Percentiles rank a stretch among this genome's conserved stretches.
Conservation (phyloP, 2,888 invertebrate genomes). For the Ditylenchus weischeri region DNA sequence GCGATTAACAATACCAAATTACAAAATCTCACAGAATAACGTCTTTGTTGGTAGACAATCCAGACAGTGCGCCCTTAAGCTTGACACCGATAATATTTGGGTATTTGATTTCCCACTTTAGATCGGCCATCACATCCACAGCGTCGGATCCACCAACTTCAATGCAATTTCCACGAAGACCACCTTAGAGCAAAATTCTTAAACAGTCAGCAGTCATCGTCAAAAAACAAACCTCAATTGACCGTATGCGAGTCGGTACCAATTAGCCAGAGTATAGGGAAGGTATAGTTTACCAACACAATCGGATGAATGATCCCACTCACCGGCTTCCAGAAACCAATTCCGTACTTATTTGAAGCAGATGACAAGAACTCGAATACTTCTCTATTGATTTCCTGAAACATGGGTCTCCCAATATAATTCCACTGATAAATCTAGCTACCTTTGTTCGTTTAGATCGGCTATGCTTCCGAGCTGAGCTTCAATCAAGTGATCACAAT, state of each 20-base stretch:
- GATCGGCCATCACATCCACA: constrained; percentile 95
- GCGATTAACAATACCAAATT: too few relatives aligned
- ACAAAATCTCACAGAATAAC: constrained; percentile 43
- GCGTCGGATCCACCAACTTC: constrained; percentile 82
- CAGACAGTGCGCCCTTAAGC: constrained; percentile 84
- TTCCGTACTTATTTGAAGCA: constrained; percentile 96
- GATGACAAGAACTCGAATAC: constrained; percentile 90
- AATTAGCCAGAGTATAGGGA: constrained; percentile 94
- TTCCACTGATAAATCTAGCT: neutral
- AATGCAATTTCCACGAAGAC: constrained; percentile 92
- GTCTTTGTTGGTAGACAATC: constrained; percentile 95
- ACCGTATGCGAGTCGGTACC: constrained; percentile 98
- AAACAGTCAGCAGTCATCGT: too few relatives aligned
- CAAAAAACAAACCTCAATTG: constrained; percentile 70
- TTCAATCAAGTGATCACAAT: constrained; percentile 98
- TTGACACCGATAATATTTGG: constrained; percentile 89
- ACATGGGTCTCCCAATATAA: too few relatives aligned
- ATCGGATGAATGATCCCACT: constrained; percentile 67
- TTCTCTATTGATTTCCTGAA: constrained; percentile 75
- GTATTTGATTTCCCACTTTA: constrained; percentile 96
- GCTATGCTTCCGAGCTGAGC: constrained; percentile 83
- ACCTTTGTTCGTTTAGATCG: constrained; percentile 86
- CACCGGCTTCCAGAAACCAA: constrained; percentile 97
- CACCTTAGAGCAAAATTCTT: constrained; percentile 63
- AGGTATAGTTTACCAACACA: constrained; percentile 98